Conservation (phyloP, 2,888 invertebrate genomes). For the Ichneumoninae sp. region DNA sequence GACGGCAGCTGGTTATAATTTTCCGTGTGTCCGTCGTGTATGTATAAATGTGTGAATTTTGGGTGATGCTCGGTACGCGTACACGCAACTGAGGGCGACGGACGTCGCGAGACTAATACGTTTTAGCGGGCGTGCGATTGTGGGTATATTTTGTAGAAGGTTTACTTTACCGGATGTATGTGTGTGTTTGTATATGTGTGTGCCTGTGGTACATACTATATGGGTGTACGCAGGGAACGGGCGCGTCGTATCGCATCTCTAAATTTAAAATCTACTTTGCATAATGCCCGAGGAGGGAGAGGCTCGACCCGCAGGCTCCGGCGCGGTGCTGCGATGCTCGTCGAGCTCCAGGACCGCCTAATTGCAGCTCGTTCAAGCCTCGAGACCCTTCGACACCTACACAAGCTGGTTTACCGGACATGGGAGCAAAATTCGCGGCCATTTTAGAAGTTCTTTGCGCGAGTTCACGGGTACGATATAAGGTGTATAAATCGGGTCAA, state of each 20-base stretch:
- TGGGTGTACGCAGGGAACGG: constrained; percentile 11
- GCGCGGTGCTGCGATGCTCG: constrained; percentile 67
- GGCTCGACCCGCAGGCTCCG: background rate
- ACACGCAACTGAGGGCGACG: constrained; percentile 13
- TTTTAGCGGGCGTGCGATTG: constrained; percentile 45
- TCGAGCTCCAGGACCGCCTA: constrained; percentile 78
- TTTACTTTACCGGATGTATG: constrained; percentile 8
- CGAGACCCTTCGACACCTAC: constrained; percentile 82
- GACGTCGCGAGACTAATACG: constrained; percentile 38
- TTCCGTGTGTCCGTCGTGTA: constrained; percentile 22
- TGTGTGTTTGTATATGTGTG: constrained; percentile 8
- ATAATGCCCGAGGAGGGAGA: constrained; percentile 77
- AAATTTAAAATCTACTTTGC: constrained; percentile 84
- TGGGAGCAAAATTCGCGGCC: constrained; percentile 32
- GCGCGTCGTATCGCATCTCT: constrained; percentile 78
- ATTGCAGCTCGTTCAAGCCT: constrained; percentile 81
- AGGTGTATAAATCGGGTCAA: background rate
- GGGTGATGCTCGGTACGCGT: constrained; percentile 22
- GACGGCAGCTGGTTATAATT: constrained; percentile 12
- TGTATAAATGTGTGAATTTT: background rate
- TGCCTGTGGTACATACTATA: background rate
- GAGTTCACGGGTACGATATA: background rate
- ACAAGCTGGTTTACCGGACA: constrained; percentile 76
- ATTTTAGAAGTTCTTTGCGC: constrained; percentile 46
- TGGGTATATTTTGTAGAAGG: constrained; percentile 13